Evolutionary conservation across 2,888 invertebrate genomes (phyloP), one percentile per base, ranked within the genome.

Genomic region (Ichneumoninae sp.): DNA sequence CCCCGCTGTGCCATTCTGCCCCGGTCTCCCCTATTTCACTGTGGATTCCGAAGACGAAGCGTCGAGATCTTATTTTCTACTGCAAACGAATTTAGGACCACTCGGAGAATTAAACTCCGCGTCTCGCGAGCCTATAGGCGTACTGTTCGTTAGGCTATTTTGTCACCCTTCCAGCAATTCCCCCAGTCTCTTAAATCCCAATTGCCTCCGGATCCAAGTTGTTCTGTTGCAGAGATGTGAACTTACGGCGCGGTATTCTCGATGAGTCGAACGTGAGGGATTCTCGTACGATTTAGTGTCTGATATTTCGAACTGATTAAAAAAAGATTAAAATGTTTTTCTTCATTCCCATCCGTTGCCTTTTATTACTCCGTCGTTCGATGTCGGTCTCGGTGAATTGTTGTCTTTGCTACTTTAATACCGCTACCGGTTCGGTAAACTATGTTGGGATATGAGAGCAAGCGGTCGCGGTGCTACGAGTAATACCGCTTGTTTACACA

Each of bases 71-170:
- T 84, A 89, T 88, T 89, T 87, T 85, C 83, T 71, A 71, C 57
- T 78, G 77, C 85, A 88, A 88, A 89, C 79, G 86, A 85, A 83
- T 71, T 52, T 7, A 30, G 69, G 16, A 63, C 78, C 70, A 71
- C 76, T 26, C 57, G 0, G 22, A 7, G 33, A 33, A 33, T 33
- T 33, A 7, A 33, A 7, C 6, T 33, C 6, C 6, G 33, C 52
- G 71, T 40, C 75, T 63, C 47, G 40, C 30, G 33, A 44, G 83
- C 76, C 71, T 47, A 81, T 81, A 40, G 74, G 54, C 60, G 30
- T 66, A 91, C 90, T 88, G 92, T 92, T 92, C 92, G 91, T 92
- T 92, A 91, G 89, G 88, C 86, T 87, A 87, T 91, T 90, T 91
- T 90, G 91, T 91, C 90, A 89, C 91, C 87, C 81, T 88, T 88